Evolutionary conservation across 2,113 vertebrate genomes (phyloP).

Genomic region (Sinocyclocheilus anophthalmus): DNA sequence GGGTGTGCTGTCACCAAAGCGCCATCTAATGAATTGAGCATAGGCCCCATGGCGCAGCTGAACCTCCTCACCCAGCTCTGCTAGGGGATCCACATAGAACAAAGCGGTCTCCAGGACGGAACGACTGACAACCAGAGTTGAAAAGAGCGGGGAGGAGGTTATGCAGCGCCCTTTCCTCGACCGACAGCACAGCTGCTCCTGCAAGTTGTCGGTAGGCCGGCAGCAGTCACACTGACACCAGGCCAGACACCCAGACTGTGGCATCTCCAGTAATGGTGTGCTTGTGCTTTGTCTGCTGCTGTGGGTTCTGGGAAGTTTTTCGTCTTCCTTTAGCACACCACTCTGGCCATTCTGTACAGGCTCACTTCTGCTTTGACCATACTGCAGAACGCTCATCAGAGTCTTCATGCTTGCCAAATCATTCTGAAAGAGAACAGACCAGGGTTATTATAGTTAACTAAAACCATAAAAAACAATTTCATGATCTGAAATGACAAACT

Average conservation of each 20-base stretch:
- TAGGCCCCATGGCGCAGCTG: conserved; percentile 76
- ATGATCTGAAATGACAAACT: not conserved
- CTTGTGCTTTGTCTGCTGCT: not conserved
- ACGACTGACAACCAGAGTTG: conserved; percentile 71
- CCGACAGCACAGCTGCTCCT: conserved; percentile 82
- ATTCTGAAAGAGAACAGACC: conserved; percentile 56
- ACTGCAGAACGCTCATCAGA: conserved; percentile 59
- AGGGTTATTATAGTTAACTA: not conserved
- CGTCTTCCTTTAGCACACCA: not conserved
- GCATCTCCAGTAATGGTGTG: conserved; percentile 23
- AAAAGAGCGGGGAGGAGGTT: conserved; percentile 70
- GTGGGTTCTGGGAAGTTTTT: not conserved
- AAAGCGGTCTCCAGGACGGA: conserved; percentile 69
- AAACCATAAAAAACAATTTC: too few relatives aligned
- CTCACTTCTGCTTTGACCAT: not conserved
- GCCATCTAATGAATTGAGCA: conserved; percentile 77
- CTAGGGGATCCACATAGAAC: conserved; percentile 77
- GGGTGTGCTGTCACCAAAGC: conserved; percentile 71
- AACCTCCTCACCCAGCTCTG: not conserved
- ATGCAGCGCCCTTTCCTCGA: conserved; percentile 66
- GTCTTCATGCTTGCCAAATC: conserved; percentile 59
- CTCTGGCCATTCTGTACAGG: not conserved
- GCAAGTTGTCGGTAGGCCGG: conserved; percentile 25
- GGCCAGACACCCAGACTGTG: not conserved
- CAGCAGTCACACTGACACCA: conserved; percentile 79